Evolutionary conservation across 2,888 invertebrate genomes (phyloP), one percentile per base, ranked within the genome.

Genomic region (Ophraella communa): DNA sequence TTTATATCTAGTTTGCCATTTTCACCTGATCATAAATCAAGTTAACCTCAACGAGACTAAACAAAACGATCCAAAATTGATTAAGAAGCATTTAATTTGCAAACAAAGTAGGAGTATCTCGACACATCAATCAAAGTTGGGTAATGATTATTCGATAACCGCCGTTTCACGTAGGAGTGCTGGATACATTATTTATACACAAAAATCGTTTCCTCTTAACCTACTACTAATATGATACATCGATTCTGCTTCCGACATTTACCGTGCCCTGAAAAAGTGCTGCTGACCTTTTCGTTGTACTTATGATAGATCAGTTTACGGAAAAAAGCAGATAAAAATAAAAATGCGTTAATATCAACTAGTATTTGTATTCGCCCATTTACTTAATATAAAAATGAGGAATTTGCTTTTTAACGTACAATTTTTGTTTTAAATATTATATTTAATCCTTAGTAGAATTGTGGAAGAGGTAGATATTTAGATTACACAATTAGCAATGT

Each of bases 221-320:
- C 33, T 56, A 51, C 55, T 23, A 44, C 58, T 35, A 47, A 63
- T 58, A 61, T 65, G 65, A 65, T 65, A 56, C 55, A 65, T 65
- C 65, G 65, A 65, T 65, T 65, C 55, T 45, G 24, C 61, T 45
- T 65, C 65, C 65, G 65, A 56, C 65, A 51, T 65, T 65, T 52
- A 65, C 24, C 56, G 24, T 53, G 58, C 63, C 63, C 58, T 35
- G 18, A 63, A 63, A 53, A 58, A 63, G 27, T 35, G 21, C 24
- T 58, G 27, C 21, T 63, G 45, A 45, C 63, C 63, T 63, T 63
- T 63, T 18, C 24, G 4, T 24, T 27, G 8, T 27, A 23, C 14
- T n/a, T 24, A 8, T 14, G 17, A 27, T 51, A 51, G 49, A 27
- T 14, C 49, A 27, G 27, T 51, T 14, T 5, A 24, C 27, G 27